Base-by-base conservation (phyloP, 2,113 vertebrate species). In the Geococcyx californianus region DNA sequence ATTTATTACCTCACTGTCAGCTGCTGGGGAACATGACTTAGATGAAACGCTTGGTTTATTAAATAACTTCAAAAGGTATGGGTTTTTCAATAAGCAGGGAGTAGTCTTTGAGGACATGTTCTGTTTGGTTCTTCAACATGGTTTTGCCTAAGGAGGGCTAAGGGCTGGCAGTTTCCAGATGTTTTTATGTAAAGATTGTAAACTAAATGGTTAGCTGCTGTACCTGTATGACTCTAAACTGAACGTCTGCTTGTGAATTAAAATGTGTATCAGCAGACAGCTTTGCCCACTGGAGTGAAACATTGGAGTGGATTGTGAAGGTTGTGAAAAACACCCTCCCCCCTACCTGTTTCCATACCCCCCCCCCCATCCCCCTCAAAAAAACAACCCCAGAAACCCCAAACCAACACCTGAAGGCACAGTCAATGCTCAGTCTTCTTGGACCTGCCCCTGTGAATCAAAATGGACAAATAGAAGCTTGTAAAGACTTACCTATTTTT, bases 101-200 rank as follows among this genome's bases (percentile, higher is more conserved):
- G 23, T 88, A 75, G 19, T 56, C 51, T 75, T 74, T 82, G 66
- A 88, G 62, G 74, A 67, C 54, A 52, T 31, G 34, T 93, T 93
- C 29, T 38, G 12, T 78, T 76, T 90, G 34, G 20, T 31, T 76
- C 38, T 68, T 52, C 18, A 9, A 58, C 73, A 77, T 51, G 62
- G 34, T 60, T 90, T 78, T 90, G 42, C 13, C 42, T 69, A 20
- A 74, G 36, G 38, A 63, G 63, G 12, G 19, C 34, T 76, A 23
- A 72, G 10, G 52, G 59, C 58, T 77, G 78, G 40, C 10, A 21
- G 31, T 84, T 73, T 49, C 59, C 21, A 20, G 0, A 36, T 59
- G 10, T 28, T 40, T 13, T 88, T 59, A 21, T 55, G 13, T 49
- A 70, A 81, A 78, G 17, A 38, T 29, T 38, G 23, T 16, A 8